Base-by-base conservation (phyloP, 2,888 invertebrate genomes). In the Arctia plantaginis region DNA sequence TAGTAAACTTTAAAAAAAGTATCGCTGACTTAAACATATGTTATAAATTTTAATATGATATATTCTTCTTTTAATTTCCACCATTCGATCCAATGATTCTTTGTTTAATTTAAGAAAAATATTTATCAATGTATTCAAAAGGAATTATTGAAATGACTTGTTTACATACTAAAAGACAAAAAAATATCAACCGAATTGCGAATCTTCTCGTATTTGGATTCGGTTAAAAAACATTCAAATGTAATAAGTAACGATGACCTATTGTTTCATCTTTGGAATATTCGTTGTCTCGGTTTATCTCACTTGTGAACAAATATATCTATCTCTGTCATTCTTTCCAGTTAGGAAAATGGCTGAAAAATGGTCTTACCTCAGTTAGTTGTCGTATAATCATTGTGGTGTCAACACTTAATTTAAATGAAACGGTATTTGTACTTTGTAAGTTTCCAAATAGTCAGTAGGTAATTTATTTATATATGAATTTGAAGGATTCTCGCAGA, bases 391-490 rank as follows among this genome's bases (percentile, higher is more conserved):
- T 27, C 2, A 30, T 62, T 67, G 47, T 33, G 20, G 20, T 13
- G 39, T 69, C 27, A 39, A 33, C 33, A 55, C 39, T 27, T 66
- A 71, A 18, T 30, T 35, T 51, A 8, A 71, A 64, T 33, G n/a
- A 44, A 20, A 33, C 7, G 68, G 64, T 75, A 77, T 70, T 73
- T 76, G 76, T 77, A 71, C 68, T 77, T 75, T 73, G 64, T 79
- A 73, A 75, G 67, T 74, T 77, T 76, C 76, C 77, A 72, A 70
- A 73, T 82, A 82, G 80, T 77, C 79, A 80, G 76, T 78, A 77
- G 73, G 77, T 82, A 83, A 84, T 80, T 83, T 83, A 84, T 84
- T 84, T 71, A 74, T 79, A 80, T 77, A 75, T 73, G 66, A 80
- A 76, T 73, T 76, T 72, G 71, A 80, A 77, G 71, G 77, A 78